phyloP scores from a whole-genome alignment of 1,140 invertebrate species.

The Drosophila nebulosa region DNA sequence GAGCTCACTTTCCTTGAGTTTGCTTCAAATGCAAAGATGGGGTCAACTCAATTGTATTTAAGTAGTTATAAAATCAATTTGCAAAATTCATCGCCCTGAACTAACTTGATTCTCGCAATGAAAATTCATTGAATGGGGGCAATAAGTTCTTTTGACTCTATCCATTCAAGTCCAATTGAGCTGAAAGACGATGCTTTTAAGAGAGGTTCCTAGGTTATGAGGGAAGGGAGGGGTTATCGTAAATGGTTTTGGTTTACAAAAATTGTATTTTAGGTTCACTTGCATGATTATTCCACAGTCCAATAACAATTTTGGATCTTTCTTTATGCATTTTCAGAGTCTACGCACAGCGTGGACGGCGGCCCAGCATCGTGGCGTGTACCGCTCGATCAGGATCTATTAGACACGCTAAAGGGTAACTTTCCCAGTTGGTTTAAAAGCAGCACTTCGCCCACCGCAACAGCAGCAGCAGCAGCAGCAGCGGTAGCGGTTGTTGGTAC shows the following conservation, averaged over 20 bases:
- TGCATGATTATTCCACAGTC: too few relatives aligned
- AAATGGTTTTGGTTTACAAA: background rate
- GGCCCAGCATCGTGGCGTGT: conserved; percentile 93
- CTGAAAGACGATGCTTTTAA: background rate
- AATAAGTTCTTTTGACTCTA: background rate
- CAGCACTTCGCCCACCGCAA: conserved; percentile 22
- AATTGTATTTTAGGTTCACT: too few relatives aligned
- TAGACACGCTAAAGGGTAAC: conserved; percentile 93
- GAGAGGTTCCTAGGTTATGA: background rate
- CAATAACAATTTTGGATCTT: background rate
- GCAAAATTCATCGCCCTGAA: background rate
- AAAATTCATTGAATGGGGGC: background rate
- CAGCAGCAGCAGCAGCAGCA: conserved; percentile 28
- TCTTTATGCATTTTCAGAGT: conserved; percentile 84
- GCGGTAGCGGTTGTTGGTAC: conserved; percentile 64
- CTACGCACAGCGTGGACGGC: conserved; percentile 89
- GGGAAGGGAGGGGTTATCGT: too few relatives aligned
- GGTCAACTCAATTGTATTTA: background rate
- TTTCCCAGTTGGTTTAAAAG: conserved; percentile 94
- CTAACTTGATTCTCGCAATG: background rate
- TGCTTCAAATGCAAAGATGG: background rate
- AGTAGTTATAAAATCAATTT: background rate
- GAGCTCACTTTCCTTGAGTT: background rate
- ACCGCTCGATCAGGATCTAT: conserved; percentile 93
- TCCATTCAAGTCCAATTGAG: background rate